A percentile compares a stretch with the other conserved stretches of the same genome.
Evolutionary conservation across 2,797 vertebrate species (phyloP).

Genomic region (Enteromius viviparus): DNA sequence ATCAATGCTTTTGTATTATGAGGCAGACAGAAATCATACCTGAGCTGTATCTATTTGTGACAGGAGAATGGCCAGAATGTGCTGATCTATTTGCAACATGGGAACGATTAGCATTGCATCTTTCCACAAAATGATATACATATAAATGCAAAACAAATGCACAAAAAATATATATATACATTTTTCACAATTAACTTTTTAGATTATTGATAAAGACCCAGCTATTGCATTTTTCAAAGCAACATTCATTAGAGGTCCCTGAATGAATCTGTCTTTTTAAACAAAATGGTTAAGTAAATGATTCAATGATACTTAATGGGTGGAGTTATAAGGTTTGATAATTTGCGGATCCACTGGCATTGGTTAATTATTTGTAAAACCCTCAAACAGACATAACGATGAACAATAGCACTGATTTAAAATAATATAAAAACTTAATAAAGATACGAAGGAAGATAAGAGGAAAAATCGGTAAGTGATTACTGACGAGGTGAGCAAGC

Average conservation of each 20-base stretch:
- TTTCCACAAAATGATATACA: not conserved
- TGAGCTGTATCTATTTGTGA: conserved; percentile 28
- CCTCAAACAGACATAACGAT: too few species aligned
- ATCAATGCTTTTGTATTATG: conserved; percentile 39
- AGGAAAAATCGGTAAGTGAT: too few species aligned
- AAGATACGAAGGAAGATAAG: too few species aligned
- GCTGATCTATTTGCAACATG: conserved; percentile 16
- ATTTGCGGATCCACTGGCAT: too few species aligned
- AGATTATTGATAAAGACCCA: not conserved
- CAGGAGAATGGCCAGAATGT: conserved; percentile 24
- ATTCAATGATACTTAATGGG: not conserved
- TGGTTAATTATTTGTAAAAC: too few species aligned
- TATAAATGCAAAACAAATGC: too few species aligned
- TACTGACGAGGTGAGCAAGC: too few species aligned
- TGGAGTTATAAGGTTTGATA: too few species aligned
- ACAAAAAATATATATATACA: too few species aligned
- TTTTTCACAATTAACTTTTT: not conserved
- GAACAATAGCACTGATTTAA: too few species aligned
- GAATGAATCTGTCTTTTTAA: not conserved
- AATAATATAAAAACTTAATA: too few species aligned
- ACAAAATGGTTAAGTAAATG: not conserved
- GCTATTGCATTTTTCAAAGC: not conserved
- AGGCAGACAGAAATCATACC: conserved; percentile 28
- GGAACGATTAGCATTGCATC: not conserved
- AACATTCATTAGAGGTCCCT: not conserved